Conservation (phyloP, 2,797 vertebrate genomes). For the Ammospiza maritima region DNA sequence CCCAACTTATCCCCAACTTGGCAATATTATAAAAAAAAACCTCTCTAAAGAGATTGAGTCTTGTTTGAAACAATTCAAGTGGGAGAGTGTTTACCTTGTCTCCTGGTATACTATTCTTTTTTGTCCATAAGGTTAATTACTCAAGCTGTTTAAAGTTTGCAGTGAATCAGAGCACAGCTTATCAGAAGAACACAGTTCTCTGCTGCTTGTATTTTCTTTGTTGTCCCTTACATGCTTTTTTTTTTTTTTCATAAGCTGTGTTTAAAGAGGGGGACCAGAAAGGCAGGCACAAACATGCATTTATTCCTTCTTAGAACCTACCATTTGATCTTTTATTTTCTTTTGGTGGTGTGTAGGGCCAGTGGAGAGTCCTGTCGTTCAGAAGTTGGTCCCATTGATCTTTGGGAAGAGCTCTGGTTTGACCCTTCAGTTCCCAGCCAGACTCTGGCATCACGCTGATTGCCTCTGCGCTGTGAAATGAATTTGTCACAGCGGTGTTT, state of each 20-base stretch:
- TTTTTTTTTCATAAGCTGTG: conserved; percentile 34
- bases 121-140: conserved; percentile 36
- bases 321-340: conserved; percentile 63
- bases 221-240: neutral
- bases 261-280: conserved; percentile 32
- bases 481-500: conserved; percentile 68
- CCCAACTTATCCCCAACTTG: neutral
- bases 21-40: neutral
- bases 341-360: neutral
- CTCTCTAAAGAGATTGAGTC: neutral
- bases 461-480: conserved; percentile 58
- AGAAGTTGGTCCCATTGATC: conserved; percentile 62
- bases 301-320: conserved; percentile 35
- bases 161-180: conserved; percentile 9
- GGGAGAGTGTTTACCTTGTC: neutral
- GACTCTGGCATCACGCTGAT: conserved; percentile 57
- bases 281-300: conserved; percentile 46
- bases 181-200: conserved; percentile 52
- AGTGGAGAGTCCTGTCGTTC: conserved; percentile 29
- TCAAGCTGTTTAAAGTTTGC: neutral
- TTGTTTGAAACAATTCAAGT: neutral
- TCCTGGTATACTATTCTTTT: neutral
- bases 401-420: conserved; percentile 31
- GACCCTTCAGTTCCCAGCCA: conserved; percentile 67
- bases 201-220: neutral